A percentile compares a stretch with the other conserved stretches of the same genome.
These are phyloP conservation scores for Lepus townsendii DNA, from an alignment of 2,797 vertebrate species.

Conservation along the genomic window DNA sequence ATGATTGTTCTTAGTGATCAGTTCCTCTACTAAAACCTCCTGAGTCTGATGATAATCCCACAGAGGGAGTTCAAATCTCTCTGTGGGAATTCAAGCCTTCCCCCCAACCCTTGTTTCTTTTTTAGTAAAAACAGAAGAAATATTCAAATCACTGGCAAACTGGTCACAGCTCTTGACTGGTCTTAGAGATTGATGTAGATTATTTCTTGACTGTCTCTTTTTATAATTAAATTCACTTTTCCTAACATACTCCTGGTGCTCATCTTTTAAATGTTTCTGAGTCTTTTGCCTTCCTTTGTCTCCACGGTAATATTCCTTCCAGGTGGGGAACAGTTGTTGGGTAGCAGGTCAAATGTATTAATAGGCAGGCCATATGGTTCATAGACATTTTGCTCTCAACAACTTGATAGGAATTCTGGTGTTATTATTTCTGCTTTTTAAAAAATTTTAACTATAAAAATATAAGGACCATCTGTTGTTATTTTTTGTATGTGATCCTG, in stretches of 20 bases:
- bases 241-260: constrained; percentile 5
- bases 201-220: constrained; percentile 42
- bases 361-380: constrained; percentile 77
- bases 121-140: constrained; percentile 24
- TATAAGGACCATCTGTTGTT: constrained; percentile 76
- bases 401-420: constrained; percentile 71
- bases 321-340: constrained; percentile 52
- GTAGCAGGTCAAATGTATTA: constrained; percentile 75
- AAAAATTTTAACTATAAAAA: constrained; percentile 65
- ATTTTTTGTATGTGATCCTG: constrained; percentile 65
- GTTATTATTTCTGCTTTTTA: constrained; percentile 60
- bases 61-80: constrained; percentile 7
- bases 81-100: not conserved
- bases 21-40: not conserved
- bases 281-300: constrained; percentile 25
- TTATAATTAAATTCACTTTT: constrained; percentile 61
- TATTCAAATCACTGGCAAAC: not conserved
- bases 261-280: not conserved
- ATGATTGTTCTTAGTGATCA: not conserved
- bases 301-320: constrained; percentile 10
- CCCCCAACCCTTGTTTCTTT: not conserved
- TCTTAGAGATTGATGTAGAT: constrained; percentile 57
- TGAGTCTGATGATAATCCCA: constrained; percentile 44
- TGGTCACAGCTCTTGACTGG: not conserved
- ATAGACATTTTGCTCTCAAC: constrained; percentile 72